These are phyloP conservation scores for Lepidurus arcticus DNA, from an alignment of 1,140 invertebrate genomes.

Conservation along the genomic window DNA sequence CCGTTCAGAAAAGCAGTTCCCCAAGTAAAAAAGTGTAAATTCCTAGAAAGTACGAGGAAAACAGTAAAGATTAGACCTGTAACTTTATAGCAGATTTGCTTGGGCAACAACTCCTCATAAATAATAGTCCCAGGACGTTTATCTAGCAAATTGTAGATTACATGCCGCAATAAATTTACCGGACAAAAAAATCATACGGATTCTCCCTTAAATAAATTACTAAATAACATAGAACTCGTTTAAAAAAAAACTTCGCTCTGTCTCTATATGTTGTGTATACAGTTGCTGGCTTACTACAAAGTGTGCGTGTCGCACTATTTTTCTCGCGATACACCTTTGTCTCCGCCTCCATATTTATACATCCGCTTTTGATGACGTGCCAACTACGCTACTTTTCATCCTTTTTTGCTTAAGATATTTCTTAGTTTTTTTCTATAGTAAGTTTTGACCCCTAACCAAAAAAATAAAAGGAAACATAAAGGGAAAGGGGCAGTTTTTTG, in stretches of 20 bases:
- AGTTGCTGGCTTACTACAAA: too few species aligned
- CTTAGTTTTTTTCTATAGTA: background rate
- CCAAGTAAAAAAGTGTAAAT: too few species aligned
- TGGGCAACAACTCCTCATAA: background rate
- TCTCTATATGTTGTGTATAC: too few species aligned
- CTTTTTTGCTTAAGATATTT: background rate
- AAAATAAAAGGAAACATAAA: background rate
- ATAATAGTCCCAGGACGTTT: background rate
- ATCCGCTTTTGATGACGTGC: conserved; percentile 9
- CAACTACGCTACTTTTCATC: background rate
- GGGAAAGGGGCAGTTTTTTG: background rate
- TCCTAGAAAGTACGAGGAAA: background rate
- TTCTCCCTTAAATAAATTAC: background rate
- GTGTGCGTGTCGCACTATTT: background rate
- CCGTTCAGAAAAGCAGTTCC: too few species aligned
- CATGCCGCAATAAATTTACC: background rate
- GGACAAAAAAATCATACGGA: background rate
- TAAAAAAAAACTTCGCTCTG: too few species aligned
- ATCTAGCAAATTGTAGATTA: background rate
- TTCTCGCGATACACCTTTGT: conserved; percentile 13
- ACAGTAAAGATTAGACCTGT: background rate
- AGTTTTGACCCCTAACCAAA: background rate
- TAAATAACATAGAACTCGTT: too few species aligned
- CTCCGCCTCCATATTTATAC: conserved; percentile 14
- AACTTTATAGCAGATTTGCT: background rate